These are phyloP conservation scores for Benthosema pterotum DNA, from an alignment of 2,797 vertebrate species.

Conservation along the genomic window DNA sequence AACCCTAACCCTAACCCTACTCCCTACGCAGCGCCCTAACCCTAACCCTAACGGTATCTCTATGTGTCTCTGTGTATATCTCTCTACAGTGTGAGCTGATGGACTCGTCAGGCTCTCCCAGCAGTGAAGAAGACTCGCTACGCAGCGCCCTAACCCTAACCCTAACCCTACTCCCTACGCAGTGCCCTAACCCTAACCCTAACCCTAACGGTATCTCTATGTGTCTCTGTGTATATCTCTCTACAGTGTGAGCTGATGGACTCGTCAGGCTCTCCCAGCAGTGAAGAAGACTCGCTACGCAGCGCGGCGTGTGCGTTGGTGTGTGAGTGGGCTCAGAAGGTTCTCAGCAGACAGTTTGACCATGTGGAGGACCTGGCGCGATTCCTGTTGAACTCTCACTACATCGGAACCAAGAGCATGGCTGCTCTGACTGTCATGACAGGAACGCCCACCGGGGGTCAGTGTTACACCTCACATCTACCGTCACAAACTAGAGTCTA, in stretches of 20 bases:
- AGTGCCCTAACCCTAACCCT: no score
- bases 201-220: no score
- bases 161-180: no score
- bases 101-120: conserved; percentile 90
- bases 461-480: conserved; percentile 17
- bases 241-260: conserved; percentile 92
- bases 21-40: no score
- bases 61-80: no score
- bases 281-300: conserved; percentile 93
- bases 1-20: no score
- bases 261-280: conserved; percentile 88
- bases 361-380: conserved; percentile 95
- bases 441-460: conserved; percentile 91
- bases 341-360: conserved; percentile 96
- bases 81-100: no score
- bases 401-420: conserved; percentile 97
- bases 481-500: no score
- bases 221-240: conserved; percentile 2
- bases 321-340: conserved; percentile 99
- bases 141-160: no score
- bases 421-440: conserved; percentile 98
- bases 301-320: conserved; percentile 95
- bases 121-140: conserved; percentile 94
- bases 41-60: no score
- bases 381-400: conserved; percentile 98